Percentiles rank a stretch among this genome's conserved stretches.
These are phyloP conservation scores for Phalloptychus januarius DNA, from an alignment of 2,797 vertebrate genomes.

Conservation along the genomic window DNA sequence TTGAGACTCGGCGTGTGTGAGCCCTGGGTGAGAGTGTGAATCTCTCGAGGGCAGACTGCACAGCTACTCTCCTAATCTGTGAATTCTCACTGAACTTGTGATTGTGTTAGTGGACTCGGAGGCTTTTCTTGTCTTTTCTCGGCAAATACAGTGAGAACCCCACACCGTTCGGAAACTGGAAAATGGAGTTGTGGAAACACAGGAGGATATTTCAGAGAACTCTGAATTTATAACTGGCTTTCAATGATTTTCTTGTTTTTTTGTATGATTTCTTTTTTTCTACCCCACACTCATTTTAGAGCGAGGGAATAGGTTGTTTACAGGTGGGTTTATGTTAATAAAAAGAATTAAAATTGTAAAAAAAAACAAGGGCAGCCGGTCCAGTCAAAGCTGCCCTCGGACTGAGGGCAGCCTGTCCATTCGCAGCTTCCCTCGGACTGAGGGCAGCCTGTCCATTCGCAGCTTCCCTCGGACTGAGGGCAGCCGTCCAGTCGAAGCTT, in stretches of 20 bases:
- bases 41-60: conserved; percentile 46
- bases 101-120: conserved; percentile 41
- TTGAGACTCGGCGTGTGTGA: conserved; percentile 6
- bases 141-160: conserved; percentile 40
- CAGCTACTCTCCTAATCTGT: conserved; percentile 48
- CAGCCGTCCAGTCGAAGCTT: no score
- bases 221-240: background rate
- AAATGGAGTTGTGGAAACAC: conserved; percentile 40
- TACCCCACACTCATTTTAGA: background rate
- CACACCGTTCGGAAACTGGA: conserved; percentile 20
- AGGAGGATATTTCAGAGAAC: background rate
- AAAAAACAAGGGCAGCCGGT: no score
- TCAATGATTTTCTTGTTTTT: background rate
- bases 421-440: no score
- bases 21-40: conserved; percentile 22
- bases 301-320: background rate
- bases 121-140: conserved; percentile 17
- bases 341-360: no score
- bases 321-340: no score
- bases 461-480: no score
- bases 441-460: no score
- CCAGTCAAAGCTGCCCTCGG: no score
- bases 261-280: background rate
- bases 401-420: no score
- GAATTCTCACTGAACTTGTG: conserved; percentile 60